phyloP scores from a whole-genome alignment of 2,888 invertebrate genomes.

The Lampropteryx suffumata region DNA sequence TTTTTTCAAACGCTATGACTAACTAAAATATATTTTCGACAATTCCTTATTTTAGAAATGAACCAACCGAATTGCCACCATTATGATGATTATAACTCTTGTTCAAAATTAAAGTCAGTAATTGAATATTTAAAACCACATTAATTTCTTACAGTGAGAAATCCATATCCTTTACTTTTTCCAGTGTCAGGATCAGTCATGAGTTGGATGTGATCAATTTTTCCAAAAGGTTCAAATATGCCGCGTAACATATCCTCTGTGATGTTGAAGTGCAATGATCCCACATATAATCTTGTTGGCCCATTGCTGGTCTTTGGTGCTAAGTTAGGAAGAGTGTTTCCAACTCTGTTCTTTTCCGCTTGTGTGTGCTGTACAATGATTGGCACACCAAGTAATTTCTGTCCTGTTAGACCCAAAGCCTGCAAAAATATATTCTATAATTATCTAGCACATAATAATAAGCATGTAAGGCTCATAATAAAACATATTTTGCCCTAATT shows the following conservation, averaged over 20 bases:
- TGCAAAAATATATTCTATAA: constrained; percentile 76
- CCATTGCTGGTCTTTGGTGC: constrained; percentile 95
- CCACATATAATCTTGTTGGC: constrained; percentile 98
- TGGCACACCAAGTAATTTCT: constrained; percentile 96
- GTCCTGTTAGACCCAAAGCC: constrained; percentile 97
- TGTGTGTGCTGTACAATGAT: constrained; percentile 99
- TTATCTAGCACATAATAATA: too few species aligned
- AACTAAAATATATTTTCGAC: too few species aligned
- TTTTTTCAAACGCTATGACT: too few species aligned
- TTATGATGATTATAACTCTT: too few species aligned
- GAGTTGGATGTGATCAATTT: constrained; percentile 96
- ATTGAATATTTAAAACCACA: too few species aligned
- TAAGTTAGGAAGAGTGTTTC: constrained; percentile 91
- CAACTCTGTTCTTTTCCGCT: constrained; percentile 96
- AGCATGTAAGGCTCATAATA: too few species aligned
- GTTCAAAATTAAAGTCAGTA: too few species aligned
- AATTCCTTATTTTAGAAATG: too few species aligned
- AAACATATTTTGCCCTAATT: too few species aligned
- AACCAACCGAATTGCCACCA: too few species aligned
- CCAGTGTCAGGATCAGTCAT: constrained; percentile 98
- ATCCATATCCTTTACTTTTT: constrained; percentile 98
- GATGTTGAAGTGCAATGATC: constrained; percentile 98
- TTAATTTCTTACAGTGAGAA: constrained; percentile 93
- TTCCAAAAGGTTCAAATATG: constrained; percentile 99
- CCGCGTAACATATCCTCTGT: constrained; percentile 99